These are phyloP conservation scores for Protobothrops mucrosquamatus DNA, from an alignment of 2,113 vertebrate genomes.

Conservation along the genomic window DNA sequence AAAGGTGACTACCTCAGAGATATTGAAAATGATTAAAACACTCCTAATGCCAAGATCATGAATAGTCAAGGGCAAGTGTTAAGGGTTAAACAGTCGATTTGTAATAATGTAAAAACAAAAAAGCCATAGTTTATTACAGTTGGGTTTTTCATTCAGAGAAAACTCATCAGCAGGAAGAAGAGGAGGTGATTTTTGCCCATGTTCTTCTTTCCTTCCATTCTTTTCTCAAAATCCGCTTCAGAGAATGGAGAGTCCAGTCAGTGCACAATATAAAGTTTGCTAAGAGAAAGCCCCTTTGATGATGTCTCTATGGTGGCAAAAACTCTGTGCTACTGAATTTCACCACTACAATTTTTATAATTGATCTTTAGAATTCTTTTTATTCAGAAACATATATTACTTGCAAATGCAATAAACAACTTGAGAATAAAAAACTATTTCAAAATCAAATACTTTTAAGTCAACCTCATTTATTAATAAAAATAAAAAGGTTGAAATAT, in stretches of 20 bases:
- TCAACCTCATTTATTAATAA: background rate
- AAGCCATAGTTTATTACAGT: background rate
- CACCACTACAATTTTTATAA: background rate
- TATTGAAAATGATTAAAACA: conserved; percentile 30
- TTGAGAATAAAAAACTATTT: background rate
- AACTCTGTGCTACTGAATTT: background rate
- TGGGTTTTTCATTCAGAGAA: background rate
- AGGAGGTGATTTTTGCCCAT: background rate
- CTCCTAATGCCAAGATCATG: conserved; percentile 20
- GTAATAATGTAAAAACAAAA: background rate
- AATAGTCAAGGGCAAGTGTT: background rate
- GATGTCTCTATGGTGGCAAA: background rate
- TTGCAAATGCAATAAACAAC: background rate
- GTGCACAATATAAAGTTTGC: background rate
- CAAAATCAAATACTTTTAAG: background rate
- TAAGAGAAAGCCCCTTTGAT: background rate
- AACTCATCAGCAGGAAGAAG: background rate
- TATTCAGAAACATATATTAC: background rate
- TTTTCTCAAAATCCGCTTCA: background rate
- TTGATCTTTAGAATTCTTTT: background rate
- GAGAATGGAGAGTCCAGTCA: background rate
- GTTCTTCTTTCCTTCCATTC: no score
- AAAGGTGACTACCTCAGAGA: conserved; percentile 49
- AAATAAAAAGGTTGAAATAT: background rate
- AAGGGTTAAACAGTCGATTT: conserved; percentile 3